Evolutionary conservation across 2,113 vertebrate species (phyloP).

Genomic region (Pangasianodon hypophthalmus): DNA sequence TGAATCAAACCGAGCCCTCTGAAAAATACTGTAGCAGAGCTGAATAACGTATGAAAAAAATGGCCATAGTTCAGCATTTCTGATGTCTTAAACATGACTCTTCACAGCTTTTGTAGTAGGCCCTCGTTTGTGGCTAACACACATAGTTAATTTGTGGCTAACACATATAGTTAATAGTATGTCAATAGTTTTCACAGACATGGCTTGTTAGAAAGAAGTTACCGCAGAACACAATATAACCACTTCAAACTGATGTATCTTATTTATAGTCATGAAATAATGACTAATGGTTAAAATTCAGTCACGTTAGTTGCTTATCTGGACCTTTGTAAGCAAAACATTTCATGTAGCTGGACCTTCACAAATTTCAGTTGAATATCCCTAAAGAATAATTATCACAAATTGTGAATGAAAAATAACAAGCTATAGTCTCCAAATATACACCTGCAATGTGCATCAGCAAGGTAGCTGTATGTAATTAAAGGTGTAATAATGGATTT

Average conservation of each 20-base stretch:
- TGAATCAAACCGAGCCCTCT: neutral
- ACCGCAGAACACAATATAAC: too few relatives aligned
- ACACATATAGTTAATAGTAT: neutral
- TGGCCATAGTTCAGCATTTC: neutral
- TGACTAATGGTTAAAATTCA: too few relatives aligned
- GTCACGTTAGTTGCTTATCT: too few relatives aligned
- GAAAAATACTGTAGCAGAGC: neutral
- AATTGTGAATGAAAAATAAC: neutral
- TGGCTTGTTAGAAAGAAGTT: neutral
- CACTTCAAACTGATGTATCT: too few relatives aligned
- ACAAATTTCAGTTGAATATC: neutral
- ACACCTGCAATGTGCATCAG: neutral
- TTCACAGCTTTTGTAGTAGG: neutral
- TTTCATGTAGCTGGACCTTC: neutral
- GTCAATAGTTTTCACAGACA: neutral
- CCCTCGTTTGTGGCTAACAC: neutral
- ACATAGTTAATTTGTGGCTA: neutral
- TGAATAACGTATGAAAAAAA: neutral
- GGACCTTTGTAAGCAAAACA: neutral
- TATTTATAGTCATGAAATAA: too few relatives aligned
- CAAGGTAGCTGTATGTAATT: too few relatives aligned
- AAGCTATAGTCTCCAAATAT: neutral
- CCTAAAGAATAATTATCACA: neutral
- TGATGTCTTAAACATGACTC: neutral
- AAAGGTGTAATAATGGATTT: too few relatives aligned